Percentiles rank a stretch among this genome's conserved stretches.
Conservation (phyloP, 2,113 vertebrate genomes). For the Anoura caudifer region DNA sequence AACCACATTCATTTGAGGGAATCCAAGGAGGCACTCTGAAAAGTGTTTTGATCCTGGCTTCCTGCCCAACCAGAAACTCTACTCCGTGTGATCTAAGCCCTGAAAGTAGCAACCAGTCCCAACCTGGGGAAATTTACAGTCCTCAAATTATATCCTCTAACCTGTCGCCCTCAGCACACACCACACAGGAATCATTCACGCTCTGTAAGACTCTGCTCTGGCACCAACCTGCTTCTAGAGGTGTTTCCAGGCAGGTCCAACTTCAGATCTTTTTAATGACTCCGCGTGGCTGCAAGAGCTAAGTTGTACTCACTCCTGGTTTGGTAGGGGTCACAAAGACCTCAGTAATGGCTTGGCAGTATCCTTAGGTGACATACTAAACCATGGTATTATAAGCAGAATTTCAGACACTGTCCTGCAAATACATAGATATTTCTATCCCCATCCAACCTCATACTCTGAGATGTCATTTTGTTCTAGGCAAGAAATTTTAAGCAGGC, state of each 20-base stretch:
- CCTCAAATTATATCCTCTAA: neutral
- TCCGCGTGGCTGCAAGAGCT: fast-evolving
- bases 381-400: neutral
- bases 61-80: neutral
- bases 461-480: neutral
- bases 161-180: fast-evolving
- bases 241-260: neutral
- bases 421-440: neutral
- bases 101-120: neutral
- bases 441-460: neutral
- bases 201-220: neutral
- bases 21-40: neutral
- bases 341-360: neutral
- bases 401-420: neutral
- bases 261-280: neutral
- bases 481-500: neutral
- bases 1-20: neutral
- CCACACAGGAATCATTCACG: neutral
- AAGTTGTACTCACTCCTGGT: too few relatives aligned
- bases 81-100: neutral
- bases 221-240: too few relatives aligned
- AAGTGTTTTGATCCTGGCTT: neutral
- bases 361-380: neutral
- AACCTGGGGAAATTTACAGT: neutral
- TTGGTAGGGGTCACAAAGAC: neutral